Evolutionary conservation across 2,888 invertebrate species (phyloP).

Genomic region (Heliconius hortense): DNA sequence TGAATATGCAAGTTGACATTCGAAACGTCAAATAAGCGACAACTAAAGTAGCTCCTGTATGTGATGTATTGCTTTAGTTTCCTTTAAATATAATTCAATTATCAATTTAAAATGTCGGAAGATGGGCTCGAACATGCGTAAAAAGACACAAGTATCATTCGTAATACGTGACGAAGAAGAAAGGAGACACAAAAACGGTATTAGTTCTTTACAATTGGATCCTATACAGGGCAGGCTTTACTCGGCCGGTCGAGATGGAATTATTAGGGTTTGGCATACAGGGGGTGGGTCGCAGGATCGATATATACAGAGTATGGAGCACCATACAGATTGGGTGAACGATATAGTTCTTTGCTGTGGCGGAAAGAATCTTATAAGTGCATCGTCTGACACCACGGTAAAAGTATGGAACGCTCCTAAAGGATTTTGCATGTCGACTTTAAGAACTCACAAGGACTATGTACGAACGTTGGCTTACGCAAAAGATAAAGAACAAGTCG

Average conservation of each 20-base stretch:
- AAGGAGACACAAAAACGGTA: constrained; percentile 95
- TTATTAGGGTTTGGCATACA: constrained; percentile 95
- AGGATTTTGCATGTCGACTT: constrained; percentile 99
- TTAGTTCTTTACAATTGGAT: constrained; percentile 97
- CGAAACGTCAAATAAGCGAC: constrained; percentile 29
- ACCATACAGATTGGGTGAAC: constrained; percentile 99
- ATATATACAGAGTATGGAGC: constrained; percentile 98
- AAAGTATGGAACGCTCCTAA: constrained; percentile 99
- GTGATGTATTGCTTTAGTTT: constrained; percentile 32
- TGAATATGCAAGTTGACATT: constrained; percentile 17
- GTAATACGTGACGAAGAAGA: constrained; percentile 98
- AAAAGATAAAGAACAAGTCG: constrained; percentile 96
- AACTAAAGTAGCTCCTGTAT: constrained; percentile 27
- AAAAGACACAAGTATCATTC: constrained; percentile 94
- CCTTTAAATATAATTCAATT: constrained; percentile 40
- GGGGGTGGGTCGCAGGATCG: constrained; percentile 78
- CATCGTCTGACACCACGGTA: constrained; percentile 99
- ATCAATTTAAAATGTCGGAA: constrained; percentile 74
- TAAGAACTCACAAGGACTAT: constrained; percentile 98
- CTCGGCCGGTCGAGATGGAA: constrained; percentile 98
- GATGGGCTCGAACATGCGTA: constrained; percentile 79
- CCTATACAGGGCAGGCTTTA: constrained; percentile 93
- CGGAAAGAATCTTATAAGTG: constrained; percentile 98
- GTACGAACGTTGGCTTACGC: constrained; percentile 99
- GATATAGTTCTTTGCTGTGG: constrained; percentile 99